Evolutionary conservation across 2,113 vertebrate species (phyloP).

Genomic region (Morphnarchus princeps): DNA sequence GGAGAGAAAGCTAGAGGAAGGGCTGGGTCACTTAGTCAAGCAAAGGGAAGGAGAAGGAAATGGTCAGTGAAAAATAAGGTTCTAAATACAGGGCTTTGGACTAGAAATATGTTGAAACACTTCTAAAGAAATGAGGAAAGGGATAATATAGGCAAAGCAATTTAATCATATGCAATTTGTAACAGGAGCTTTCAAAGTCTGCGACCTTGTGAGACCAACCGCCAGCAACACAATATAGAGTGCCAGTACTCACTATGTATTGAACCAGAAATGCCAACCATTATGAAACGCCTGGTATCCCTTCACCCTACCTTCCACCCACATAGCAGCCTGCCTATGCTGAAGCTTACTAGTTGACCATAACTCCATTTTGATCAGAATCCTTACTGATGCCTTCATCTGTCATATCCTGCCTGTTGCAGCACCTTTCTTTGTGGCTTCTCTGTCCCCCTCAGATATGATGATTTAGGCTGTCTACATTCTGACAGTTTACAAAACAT

Average conservation of each 20-base stretch:
- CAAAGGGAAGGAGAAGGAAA: slow-evolving; percentile 54
- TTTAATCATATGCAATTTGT: not conserved
- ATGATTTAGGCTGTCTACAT: not conserved
- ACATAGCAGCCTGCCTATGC: not conserved
- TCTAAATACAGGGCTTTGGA: not conserved
- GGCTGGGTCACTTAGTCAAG: slow-evolving; percentile 51
- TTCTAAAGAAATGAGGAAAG: not conserved
- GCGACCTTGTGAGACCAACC: not conserved
- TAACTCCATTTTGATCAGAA: not conserved
- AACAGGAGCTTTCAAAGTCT: not conserved
- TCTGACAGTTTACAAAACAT: not conserved
- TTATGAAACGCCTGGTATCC: not conserved
- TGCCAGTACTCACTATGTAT: not conserved
- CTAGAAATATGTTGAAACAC: not conserved
- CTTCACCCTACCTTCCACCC: not conserved
- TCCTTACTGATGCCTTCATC: not conserved
- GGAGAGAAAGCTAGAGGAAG: slow-evolving; percentile 38
- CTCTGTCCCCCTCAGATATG: not conserved
- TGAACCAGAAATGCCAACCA: not conserved
- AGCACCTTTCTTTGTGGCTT: not conserved
- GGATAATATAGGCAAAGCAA: not conserved
- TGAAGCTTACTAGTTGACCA: not conserved
- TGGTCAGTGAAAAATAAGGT: slow-evolving; percentile 12
- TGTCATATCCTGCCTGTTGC: not conserved
- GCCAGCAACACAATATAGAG: not conserved